Evolutionary conservation across 2,797 vertebrate species (phyloP).

Genomic region (Rhodeus uyekii): DNA sequence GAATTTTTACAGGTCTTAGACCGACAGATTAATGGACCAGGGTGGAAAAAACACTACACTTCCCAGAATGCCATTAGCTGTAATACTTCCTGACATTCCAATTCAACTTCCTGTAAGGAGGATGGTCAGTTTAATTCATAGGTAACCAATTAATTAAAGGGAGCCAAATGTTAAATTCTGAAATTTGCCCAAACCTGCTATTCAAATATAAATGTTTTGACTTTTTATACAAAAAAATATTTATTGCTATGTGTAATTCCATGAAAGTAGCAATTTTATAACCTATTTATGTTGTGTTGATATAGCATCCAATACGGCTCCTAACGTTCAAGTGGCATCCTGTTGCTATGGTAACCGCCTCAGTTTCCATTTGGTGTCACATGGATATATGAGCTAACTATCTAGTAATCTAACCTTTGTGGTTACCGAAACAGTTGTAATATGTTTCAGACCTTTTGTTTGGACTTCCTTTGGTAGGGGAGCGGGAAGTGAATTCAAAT

Average conservation of each 20-base stretch:
- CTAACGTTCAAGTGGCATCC: not conserved
- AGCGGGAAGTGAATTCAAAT: not conserved
- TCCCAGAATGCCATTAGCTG: not conserved
- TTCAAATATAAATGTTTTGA: not conserved
- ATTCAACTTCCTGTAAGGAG: not conserved
- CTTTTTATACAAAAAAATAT: not conserved
- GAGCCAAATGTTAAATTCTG: not conserved
- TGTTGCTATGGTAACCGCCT: slow-evolving; percentile 18
- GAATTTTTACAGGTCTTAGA: not conserved
- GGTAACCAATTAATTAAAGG: not conserved
- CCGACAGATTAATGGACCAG: not conserved
- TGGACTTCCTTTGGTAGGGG: not conserved
- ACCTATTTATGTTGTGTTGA: not conserved
- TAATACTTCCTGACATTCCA: not conserved
- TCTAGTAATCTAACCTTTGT: slow-evolving; percentile 2
- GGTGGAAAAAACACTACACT: not conserved
- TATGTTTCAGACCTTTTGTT: not conserved
- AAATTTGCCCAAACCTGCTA: not conserved
- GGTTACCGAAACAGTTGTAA: not conserved
- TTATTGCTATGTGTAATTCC: not conserved
- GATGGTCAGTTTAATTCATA: not conserved
- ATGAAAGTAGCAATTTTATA: not conserved
- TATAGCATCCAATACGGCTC: not conserved
- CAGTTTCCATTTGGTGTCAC: not conserved
- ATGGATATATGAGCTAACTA: slow-evolving; percentile 12